Base-by-base conservation (phyloP, 2,888 invertebrate genomes). In the Lottia gigantea region DNA sequence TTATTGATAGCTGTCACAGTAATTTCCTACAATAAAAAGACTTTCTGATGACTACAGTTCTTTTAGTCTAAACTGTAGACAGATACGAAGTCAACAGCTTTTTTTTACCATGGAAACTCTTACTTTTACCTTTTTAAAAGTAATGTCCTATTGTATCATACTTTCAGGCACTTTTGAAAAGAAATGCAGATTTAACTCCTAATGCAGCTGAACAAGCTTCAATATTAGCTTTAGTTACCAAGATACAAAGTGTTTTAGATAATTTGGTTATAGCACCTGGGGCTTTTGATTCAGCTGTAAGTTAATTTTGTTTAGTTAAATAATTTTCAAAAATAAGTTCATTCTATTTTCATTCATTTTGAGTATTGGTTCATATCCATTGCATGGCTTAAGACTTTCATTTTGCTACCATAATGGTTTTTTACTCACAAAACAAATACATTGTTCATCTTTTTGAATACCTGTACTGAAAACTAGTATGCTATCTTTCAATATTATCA, bases 231-330 rank as follows among this genome's bases (percentile, higher is more conserved):
- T 91, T 99, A 23, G 95, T 98, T 46, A 96, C 96, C 0, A 97
- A 97, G 89, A 93, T 98, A n/a, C 96, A 97, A 87, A 93, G 94
- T 0, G 96, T 97, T 40, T 90, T 98, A 69, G 98, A 98, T 87
- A 97, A 95, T 87, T 90, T 98, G 25, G 95, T 98, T 15, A 95
- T 98, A 0, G 95, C 96, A 0, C 97, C 98, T 0, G 96, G 95
- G 45, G 93, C 93, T 74, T 97, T 98, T 86, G 96, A 95, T 87
- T 96, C 97, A 76, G 98, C 97, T 88, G 97, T 97, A 91, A 92
- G 95, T 93, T 19, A 6, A 40, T 11, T 40, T 40, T 40, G 11
- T 40, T 40, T 40, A 8, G 1, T 40, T 11, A 11, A 40, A 8
- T 4, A 40, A 8, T 6, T 31, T 31, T 31, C 31, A 31, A 4